phyloP scores from a whole-genome alignment of 2,113 vertebrate species.

The Ellobius talpinus region DNA sequence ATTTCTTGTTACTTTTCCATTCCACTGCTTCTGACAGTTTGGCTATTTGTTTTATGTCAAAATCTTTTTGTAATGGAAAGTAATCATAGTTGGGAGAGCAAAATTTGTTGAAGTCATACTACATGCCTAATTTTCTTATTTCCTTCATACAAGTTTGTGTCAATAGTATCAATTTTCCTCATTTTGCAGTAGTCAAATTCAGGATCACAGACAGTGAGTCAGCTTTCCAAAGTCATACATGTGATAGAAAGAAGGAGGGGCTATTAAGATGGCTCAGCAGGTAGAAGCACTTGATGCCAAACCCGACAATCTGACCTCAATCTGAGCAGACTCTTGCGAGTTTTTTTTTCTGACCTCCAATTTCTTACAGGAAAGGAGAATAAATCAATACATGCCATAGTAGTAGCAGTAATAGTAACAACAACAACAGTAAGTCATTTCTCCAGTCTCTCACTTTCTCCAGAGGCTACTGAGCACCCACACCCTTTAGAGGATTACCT shows the following conservation, averaged over 20 bases:
- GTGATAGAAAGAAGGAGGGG: not conserved
- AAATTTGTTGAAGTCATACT: constrained; percentile 28
- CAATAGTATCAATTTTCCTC: not conserved
- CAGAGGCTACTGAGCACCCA: not conserved
- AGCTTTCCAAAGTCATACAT: not conserved
- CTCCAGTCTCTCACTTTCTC: not conserved
- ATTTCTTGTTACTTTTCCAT: constrained; percentile 39
- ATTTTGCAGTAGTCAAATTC: not conserved
- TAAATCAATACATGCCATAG: not conserved
- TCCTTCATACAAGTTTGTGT: not conserved
- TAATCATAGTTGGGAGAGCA: not conserved
- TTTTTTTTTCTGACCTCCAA: not conserved
- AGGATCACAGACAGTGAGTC: constrained; percentile 5
- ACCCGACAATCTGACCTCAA: not conserved
- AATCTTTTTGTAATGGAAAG: not conserved
- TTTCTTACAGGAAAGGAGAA: not conserved
- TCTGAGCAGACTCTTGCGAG: too few species aligned
- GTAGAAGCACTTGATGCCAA: not conserved
- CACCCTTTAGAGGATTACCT: not conserved
- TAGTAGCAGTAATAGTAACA: not conserved
- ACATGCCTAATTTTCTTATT: constrained; percentile 2
- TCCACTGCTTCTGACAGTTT: not conserved
- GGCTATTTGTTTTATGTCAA: constrained; percentile 23
- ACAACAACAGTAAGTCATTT: not conserved
- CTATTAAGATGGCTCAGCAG: not conserved